Percentiles rank a stretch among this genome's conserved stretches.
Conservation (phyloP, 2,888 invertebrate genomes). For the Cosmopolites sordidus region DNA sequence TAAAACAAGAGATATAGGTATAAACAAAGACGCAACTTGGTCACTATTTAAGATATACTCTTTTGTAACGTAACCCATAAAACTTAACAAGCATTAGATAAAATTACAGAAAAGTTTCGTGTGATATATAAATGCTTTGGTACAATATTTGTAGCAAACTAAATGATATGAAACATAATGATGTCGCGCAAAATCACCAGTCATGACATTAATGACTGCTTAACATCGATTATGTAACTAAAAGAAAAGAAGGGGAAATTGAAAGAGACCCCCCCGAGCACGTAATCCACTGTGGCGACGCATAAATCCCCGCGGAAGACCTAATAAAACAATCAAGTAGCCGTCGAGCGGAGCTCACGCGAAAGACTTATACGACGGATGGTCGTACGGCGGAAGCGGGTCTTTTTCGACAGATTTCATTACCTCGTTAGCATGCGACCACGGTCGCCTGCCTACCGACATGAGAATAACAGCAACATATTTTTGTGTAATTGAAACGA, state of each 20-base stretch:
- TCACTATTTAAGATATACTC: no score
- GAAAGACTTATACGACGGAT: slow-evolving; percentile 24
- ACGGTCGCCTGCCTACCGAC: neutral
- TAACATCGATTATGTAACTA: neutral
- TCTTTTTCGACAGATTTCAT: neutral
- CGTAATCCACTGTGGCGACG: slow-evolving; percentile 20
- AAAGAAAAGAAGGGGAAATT: neutral
- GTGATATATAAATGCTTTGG: no score
- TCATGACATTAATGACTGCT: no score
- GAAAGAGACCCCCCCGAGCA: slow-evolving; percentile 4
- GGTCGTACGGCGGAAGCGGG: slow-evolving; percentile 1
- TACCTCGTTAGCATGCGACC: neutral
- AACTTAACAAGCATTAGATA: no score
- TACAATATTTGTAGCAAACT: no score
- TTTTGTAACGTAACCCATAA: no score
- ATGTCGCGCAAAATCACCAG: no score
- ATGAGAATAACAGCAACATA: slow-evolving; percentile 32
- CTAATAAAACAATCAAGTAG: slow-evolving; percentile 25
- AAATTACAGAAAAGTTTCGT: no score
- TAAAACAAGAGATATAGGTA: no score
- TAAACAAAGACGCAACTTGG: no score
- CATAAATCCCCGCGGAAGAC: slow-evolving; percentile 22
- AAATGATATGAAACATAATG: no score
- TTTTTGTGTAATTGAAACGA: slow-evolving; percentile 42
- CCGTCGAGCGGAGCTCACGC: slow-evolving; percentile 20